Evolutionary conservation across 2,888 invertebrate species (phyloP).

Genomic region (Cyaniris semiargus): DNA sequence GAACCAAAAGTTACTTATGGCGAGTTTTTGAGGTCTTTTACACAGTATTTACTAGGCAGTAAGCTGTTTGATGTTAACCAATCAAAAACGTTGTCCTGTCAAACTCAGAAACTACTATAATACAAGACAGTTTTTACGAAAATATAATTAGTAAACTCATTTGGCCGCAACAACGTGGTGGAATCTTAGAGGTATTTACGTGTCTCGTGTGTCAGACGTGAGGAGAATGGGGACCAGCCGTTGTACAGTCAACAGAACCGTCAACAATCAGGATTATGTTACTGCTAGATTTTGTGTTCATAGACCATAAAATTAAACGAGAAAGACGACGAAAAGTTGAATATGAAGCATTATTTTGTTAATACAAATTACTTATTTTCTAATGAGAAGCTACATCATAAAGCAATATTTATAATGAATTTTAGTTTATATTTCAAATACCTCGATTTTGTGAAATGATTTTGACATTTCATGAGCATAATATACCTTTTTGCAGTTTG

Average conservation of each 20-base stretch:
- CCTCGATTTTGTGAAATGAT: not conserved
- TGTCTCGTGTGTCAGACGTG: conserved; percentile 11
- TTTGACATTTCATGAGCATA: not conserved
- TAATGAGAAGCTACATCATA: not conserved
- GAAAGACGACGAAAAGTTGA: not conserved
- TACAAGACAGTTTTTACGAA: not conserved
- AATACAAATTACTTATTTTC: not conserved
- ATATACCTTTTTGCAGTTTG: too few relatives aligned
- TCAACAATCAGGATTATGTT: not conserved
- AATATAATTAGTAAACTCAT: conserved; percentile 2
- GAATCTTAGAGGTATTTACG: conserved; percentile 26
- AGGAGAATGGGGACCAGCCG: not conserved
- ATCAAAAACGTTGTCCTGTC: not conserved
- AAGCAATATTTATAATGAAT: too few relatives aligned
- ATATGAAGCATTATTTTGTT: not conserved
- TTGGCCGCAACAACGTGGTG: conserved; percentile 1
- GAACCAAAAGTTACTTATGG: too few relatives aligned
- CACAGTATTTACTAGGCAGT: too few relatives aligned
- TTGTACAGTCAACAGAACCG: not conserved
- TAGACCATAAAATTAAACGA: not conserved
- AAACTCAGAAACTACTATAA: not conserved
- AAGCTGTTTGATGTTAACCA: too few relatives aligned
- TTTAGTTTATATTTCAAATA: too few relatives aligned
- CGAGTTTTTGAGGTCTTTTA: too few relatives aligned
- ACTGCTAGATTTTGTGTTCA: not conserved